Conservation (phyloP, 2,888 invertebrate genomes). For the Portevinia maculata region DNA sequence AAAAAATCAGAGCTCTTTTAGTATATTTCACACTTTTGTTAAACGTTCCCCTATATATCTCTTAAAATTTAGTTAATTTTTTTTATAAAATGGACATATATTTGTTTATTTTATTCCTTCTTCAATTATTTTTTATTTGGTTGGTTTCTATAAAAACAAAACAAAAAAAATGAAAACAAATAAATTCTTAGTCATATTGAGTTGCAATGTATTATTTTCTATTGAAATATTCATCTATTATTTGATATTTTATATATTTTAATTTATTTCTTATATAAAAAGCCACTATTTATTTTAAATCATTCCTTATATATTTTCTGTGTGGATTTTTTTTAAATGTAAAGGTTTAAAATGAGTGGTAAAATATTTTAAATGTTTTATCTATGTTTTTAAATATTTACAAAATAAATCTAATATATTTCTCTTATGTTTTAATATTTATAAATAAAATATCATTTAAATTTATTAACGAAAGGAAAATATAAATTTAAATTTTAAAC, state of each 20-base stretch:
- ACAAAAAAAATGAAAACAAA: too few species aligned
- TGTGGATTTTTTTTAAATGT: slow-evolving; percentile 9
- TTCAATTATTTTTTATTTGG: background rate
- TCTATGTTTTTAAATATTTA: slow-evolving; percentile 27
- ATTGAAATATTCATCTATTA: slow-evolving; percentile 26
- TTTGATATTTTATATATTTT: slow-evolving; percentile 22
- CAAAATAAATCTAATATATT: slow-evolving; percentile 25
- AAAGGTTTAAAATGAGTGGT: slow-evolving; percentile 2
- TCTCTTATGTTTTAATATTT: slow-evolving; percentile 28
- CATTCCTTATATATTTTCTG: background rate
- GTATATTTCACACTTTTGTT: slow-evolving; percentile 64
- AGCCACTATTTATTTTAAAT: background rate
- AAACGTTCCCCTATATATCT: slow-evolving; percentile 54
- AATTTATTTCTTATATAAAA: slow-evolving; percentile 11
- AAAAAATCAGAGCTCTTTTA: slow-evolving; percentile 26
- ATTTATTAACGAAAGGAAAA: slow-evolving; percentile 31
- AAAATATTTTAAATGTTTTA: slow-evolving; percentile 53
- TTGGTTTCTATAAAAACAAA: slow-evolving; percentile 21
- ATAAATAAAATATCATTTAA: slow-evolving; percentile 2
- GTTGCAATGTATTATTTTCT: slow-evolving; percentile 68
- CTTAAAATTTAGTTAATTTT: slow-evolving; percentile 19
- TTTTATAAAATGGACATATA: slow-evolving; percentile 12
- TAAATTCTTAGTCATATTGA: slow-evolving; percentile 62
- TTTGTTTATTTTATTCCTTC: slow-evolving; percentile 34
- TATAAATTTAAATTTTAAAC: slow-evolving; percentile 21